Evolutionary conservation across 2,113 vertebrate genomes (phyloP).

Genomic region (Ictidomys tridecemlineatus): DNA sequence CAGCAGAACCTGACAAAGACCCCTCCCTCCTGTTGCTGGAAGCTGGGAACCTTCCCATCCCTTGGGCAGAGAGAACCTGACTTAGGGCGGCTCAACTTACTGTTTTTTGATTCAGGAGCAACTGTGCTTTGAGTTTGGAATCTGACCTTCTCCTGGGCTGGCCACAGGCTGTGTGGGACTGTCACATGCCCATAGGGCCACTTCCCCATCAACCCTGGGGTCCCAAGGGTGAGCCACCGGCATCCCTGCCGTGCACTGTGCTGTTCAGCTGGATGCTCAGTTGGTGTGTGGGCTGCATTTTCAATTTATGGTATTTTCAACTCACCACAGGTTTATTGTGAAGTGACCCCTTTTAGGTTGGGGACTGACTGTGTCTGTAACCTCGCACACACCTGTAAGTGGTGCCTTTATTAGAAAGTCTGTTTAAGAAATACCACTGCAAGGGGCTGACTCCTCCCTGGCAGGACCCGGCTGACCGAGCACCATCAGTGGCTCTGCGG

Average conservation of each 20-base stretch:
- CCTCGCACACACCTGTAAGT: neutral
- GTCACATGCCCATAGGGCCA: neutral
- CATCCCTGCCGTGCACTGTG: neutral
- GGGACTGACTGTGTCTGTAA: no score
- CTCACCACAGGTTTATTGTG: neutral
- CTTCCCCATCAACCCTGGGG: neutral
- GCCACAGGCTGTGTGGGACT: neutral
- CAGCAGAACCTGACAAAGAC: neutral
- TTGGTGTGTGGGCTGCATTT: no score
- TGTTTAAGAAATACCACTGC: neutral
- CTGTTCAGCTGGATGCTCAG: neutral
- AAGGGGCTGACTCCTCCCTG: neutral
- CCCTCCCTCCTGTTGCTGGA: neutral
- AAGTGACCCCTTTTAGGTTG: neutral
- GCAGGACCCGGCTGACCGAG: neutral
- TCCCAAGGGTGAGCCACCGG: no score
- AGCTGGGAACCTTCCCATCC: neutral
- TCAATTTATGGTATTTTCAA: neutral
- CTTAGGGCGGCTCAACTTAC: neutral
- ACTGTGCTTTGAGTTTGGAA: neutral
- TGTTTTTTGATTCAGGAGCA: neutral
- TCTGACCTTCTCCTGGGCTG: neutral
- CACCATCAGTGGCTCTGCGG: rapidly evolving
- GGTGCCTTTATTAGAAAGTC: neutral
- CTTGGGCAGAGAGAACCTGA: no score